Conservation (phyloP, 2,797 vertebrate species). For the Anas bahamensis region DNA sequence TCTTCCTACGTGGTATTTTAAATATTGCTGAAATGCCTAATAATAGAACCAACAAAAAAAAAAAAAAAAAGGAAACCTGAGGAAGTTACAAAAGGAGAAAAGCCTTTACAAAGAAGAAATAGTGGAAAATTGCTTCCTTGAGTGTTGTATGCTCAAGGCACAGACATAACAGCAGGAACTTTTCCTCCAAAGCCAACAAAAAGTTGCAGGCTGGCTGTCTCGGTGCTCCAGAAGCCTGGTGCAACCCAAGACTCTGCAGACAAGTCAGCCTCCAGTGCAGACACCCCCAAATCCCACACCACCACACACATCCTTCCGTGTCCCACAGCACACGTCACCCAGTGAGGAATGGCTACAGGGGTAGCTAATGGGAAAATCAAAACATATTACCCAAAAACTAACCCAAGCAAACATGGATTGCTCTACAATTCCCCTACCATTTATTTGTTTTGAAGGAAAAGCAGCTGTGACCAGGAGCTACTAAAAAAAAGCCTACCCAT, state of each 20-base stretch:
- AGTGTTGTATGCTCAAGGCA: not conserved
- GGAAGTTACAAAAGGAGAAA: conserved; percentile 1
- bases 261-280: not conserved
- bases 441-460: not conserved
- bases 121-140: not conserved
- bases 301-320: not conserved
- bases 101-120: not conserved
- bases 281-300: not conserved
- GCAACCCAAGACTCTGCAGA: not conserved
- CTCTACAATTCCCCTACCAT: not conserved
- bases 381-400: not conserved
- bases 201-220: not conserved
- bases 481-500: not conserved
- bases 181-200: not conserved
- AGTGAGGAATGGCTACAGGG: not conserved
- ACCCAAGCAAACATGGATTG: not conserved
- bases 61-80: not conserved
- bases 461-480: not conserved
- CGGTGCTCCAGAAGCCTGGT: not conserved
- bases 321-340: not conserved
- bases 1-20: not conserved
- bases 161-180: not conserved
- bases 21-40: not conserved
- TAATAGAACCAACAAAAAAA: not conserved
- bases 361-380: not conserved